Evolutionary conservation across 2,888 invertebrate species (phyloP), one percentile per base, ranked within the genome.

Genomic region (Megalurothrips usitatus): DNA sequence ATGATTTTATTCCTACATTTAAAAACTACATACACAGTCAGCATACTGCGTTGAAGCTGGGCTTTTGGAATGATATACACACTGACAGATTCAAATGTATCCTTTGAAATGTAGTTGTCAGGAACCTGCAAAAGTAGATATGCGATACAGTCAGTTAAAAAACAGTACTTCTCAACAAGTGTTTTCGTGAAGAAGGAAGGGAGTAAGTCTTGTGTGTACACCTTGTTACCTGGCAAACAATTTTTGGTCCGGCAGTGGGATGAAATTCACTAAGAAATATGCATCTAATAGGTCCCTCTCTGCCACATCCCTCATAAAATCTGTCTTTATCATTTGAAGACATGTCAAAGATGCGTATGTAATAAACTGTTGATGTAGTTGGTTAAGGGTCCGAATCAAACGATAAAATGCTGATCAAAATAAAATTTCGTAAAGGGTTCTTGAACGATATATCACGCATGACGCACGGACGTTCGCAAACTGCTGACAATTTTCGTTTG

Each of bases 21-120:
- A 8, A 34, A 78, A 58, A 81, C 19, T 28, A 17, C 23, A 28
- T 91, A 96, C 92, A 98, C 94, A 11, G 97, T 97, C 86, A 98
- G 94, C 12, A 95, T 94, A 86, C 96, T 94, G 84, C 94, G 91
- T 86, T 96, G 95, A 58, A 98, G 90, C 86, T 97, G 96, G 48
- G 94, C 94, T 88, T 98, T 98, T 6, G 98, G 97, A 86, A 98
- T 98, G 83, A 98, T 96, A 86, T 96, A 98, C 43, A 95, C 95
- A 86, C 95, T 96, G 82, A 98, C 93, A 82, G 95, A 93, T 89
- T 98, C 97, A 89, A 98, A 98, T 28, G 94, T 91, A 85, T 98
- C 97, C 87, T 97, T 97, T 0, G 95, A 94, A 79, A 98, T 93
- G 86, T 93, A 96, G 86, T 96, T 94, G 85, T 94, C 93, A 10